These are phyloP conservation scores for Caerostris darwini DNA, from an alignment of 1,140 invertebrate genomes.

Conservation along the genomic window DNA sequence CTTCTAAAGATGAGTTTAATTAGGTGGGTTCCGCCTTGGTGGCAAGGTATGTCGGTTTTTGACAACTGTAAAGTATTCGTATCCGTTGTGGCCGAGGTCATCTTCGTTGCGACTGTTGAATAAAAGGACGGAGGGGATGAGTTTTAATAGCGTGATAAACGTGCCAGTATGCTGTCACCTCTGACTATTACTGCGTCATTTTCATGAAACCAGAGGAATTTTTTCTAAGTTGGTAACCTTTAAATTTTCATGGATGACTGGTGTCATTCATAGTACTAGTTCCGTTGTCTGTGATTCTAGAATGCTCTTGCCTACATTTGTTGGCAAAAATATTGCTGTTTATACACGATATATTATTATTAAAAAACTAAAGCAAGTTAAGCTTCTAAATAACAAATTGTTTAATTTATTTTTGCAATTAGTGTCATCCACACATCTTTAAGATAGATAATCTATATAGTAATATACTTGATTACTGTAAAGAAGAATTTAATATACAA, in stretches of 20 bases:
- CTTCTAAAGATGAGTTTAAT: slow-evolving; percentile 28
- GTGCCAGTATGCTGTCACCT: neutral
- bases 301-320: no score
- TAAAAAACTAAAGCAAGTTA: no score
- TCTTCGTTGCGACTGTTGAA: neutral
- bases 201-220: neutral
- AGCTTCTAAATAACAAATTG: no score
- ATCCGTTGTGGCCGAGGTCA: slow-evolving; percentile 60
- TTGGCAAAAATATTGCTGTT: no score
- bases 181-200: neutral
- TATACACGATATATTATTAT: no score
- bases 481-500: no score
- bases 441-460: no score
- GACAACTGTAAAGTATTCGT: slow-evolving; percentile 21
- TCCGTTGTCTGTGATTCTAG: no score
- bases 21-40: slow-evolving; percentile 22
- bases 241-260: slow-evolving; percentile 14
- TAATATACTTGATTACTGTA: no score
- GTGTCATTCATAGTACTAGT: neutral
- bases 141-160: slow-evolving; percentile 49
- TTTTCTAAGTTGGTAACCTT: neutral
- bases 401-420: no score
- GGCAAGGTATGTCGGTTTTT: slow-evolving; percentile 62
- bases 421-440: no score
- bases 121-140: neutral